Evolutionary conservation across 2,797 vertebrate species (phyloP).

Genomic region (Echeneis naucrates): DNA sequence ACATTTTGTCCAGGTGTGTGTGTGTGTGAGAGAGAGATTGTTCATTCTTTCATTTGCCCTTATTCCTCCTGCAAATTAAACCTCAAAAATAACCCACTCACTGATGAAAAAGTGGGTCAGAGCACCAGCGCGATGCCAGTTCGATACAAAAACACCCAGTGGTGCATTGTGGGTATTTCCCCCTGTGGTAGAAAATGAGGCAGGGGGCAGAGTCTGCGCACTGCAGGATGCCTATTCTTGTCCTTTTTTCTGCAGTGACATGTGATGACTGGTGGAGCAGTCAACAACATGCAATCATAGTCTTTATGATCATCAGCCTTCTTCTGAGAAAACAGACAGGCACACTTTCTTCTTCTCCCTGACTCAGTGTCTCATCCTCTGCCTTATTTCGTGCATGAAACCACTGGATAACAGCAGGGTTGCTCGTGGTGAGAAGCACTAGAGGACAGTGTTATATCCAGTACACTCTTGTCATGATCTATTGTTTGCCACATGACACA

Average conservation of each 20-base stretch:
- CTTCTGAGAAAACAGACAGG: neutral
- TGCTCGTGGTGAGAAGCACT: slow-evolving; percentile 38
- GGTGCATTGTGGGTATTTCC: slow-evolving; percentile 76
- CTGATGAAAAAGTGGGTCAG: slow-evolving; percentile 78
- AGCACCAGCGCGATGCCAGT: slow-evolving; percentile 54
- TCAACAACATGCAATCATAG: neutral
- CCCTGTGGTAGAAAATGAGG: slow-evolving; percentile 61
- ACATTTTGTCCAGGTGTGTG: slow-evolving; percentile 10
- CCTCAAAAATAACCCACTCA: slow-evolving; percentile 79
- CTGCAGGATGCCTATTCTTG: slow-evolving; percentile 31
- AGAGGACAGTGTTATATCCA: slow-evolving; percentile 71
- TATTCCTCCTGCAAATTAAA: slow-evolving; percentile 59
- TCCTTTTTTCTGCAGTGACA: slow-evolving; percentile 48
- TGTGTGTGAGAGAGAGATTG: slow-evolving; percentile 8
- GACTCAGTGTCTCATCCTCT: neutral
- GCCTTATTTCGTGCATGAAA: slow-evolving; percentile 5
- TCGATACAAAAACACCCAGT: slow-evolving; percentile 63
- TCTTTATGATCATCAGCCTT: neutral
- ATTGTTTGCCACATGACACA: slow-evolving; percentile 38
- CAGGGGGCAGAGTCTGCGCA: slow-evolving; percentile 43
- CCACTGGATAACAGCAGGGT: slow-evolving; percentile 5
- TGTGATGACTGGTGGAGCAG: slow-evolving; percentile 25
- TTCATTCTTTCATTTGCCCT: slow-evolving; percentile 44
- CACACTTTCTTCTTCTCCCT: neutral
- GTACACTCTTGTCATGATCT: slow-evolving; percentile 20